Evolutionary conservation across 1,140 invertebrate genomes (phyloP).

Genomic region (Phymorhynchus buccinoides): DNA sequence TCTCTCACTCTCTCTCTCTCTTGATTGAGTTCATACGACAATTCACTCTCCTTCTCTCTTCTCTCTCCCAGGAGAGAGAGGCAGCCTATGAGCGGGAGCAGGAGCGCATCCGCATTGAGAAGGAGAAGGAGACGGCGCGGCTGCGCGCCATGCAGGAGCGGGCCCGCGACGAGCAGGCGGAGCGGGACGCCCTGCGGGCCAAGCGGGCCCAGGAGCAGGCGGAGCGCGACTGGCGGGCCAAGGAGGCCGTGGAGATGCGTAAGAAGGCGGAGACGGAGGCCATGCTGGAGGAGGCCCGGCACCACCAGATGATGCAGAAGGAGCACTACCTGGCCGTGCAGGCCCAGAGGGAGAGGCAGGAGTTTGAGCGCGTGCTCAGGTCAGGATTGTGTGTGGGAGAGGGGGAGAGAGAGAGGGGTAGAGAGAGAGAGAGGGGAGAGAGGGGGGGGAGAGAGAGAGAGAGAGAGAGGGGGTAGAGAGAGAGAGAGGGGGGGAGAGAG

Average conservation of each 20-base stretch:
- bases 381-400: conserved; percentile 44
- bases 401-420: neutral
- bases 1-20: too few relatives aligned
- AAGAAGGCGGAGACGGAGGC: conserved; percentile 71
- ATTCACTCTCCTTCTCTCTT: neutral
- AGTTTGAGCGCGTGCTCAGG: conserved; percentile 73
- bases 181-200: conserved; percentile 72
- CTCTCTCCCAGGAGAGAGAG: conserved; percentile 68
- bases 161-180: conserved; percentile 72
- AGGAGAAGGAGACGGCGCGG: conserved; percentile 72
- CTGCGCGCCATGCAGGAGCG: conserved; percentile 72
- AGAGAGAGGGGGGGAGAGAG: neutral
- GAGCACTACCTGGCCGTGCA: conserved; percentile 73
- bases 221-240: conserved; percentile 73
- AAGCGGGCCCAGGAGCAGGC: conserved; percentile 73
- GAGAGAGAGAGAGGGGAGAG: neutral
- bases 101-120: conserved; percentile 71
- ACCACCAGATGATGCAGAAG: conserved; percentile 71
- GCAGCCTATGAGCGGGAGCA: conserved; percentile 72
- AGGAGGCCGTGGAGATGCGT: conserved; percentile 69
- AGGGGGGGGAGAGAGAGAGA: too few relatives aligned
- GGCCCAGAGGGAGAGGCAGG: conserved; percentile 71
- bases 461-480: neutral
- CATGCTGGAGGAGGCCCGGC: conserved; percentile 69
- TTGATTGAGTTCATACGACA: neutral